Evolutionary conservation across 2,888 invertebrate species (phyloP).

Genomic region (Microplitis manilae): DNA sequence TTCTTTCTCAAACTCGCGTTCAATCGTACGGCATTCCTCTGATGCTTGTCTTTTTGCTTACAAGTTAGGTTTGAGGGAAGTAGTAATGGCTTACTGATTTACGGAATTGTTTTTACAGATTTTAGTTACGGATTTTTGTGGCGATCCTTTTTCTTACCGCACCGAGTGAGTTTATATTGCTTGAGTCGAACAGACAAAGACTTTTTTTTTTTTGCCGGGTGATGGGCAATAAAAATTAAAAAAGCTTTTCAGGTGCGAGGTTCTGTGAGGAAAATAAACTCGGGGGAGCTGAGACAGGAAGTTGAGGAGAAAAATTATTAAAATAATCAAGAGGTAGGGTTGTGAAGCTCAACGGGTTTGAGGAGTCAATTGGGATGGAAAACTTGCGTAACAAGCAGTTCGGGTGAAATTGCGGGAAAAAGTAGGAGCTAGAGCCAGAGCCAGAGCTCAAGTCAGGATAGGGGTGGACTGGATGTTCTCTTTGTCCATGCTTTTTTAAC

Average conservation of each 20-base stretch:
- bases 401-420: slow-evolving; percentile 65
- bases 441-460: too few species aligned
- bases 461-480: slow-evolving; percentile 43
- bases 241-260: slow-evolving; percentile 50
- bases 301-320: slow-evolving; percentile 66
- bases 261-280: slow-evolving; percentile 6
- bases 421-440: slow-evolving; percentile 39
- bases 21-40: slow-evolving; percentile 44
- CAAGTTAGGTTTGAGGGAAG: neutral
- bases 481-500: slow-evolving; percentile 38
- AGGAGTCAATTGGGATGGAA: slow-evolving; percentile 66
- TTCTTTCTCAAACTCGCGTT: slow-evolving; percentile 61
- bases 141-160: neutral
- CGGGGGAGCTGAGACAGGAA: slow-evolving; percentile 44
- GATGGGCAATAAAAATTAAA: slow-evolving; percentile 67
- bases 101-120: slow-evolving; percentile 27
- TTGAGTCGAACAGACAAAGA: slow-evolving; percentile 63
- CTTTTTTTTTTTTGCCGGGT: slow-evolving; percentile 63
- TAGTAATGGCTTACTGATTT: slow-evolving; percentile 13
- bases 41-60: slow-evolving; percentile 18
- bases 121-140: slow-evolving; percentile 10
- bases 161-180: slow-evolving; percentile 52
- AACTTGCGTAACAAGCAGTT: slow-evolving; percentile 67
- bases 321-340: slow-evolving; percentile 64
- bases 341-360: slow-evolving; percentile 32